These are phyloP conservation scores for Drosophila parthenogenetica DNA, from an alignment of 2,888 invertebrate species.

Conservation along the genomic window DNA sequence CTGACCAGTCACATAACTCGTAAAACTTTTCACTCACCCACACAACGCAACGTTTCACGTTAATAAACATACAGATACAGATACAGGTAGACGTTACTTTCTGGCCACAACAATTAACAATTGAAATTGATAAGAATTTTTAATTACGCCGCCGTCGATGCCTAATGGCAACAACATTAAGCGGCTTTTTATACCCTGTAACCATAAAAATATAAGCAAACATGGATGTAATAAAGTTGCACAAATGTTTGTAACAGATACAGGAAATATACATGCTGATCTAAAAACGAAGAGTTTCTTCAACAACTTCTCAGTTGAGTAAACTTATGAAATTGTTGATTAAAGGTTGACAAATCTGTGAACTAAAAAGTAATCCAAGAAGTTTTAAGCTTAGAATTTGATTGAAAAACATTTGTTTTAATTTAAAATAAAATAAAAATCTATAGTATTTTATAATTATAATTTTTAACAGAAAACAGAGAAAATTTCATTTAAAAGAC, in stretches of 20 bases:
- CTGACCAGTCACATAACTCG: constrained; percentile 41
- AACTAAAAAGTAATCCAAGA: too few species aligned
- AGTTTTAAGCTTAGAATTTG: too few species aligned
- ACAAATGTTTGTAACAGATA: constrained; percentile 9
- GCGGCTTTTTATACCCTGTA: constrained; percentile 28
- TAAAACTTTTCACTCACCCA: constrained; percentile 24
- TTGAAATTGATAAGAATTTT: constrained; percentile 71
- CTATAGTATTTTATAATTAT: too few species aligned
- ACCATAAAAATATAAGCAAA: constrained; percentile 8
- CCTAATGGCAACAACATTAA: constrained; percentile 14
- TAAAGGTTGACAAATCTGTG: too few species aligned
- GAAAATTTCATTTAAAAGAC: too few species aligned
- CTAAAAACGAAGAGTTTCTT: neutral
- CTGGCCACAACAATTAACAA: constrained; percentile 69
- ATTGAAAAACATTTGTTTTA: too few species aligned
- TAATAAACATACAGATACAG: constrained; percentile 13
- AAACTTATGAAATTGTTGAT: too few species aligned
- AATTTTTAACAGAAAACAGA: too few species aligned
- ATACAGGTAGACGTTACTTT: constrained; percentile 19
- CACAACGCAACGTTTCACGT: constrained; percentile 7
- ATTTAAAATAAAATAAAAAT: too few species aligned
- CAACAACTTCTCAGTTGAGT: too few species aligned
- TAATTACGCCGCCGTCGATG: constrained; percentile 64
- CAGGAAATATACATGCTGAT: neutral
- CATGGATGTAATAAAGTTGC: neutral